phyloP scores from a whole-genome alignment of 2,888 invertebrate species.

The Drosophila meridiana region DNA sequence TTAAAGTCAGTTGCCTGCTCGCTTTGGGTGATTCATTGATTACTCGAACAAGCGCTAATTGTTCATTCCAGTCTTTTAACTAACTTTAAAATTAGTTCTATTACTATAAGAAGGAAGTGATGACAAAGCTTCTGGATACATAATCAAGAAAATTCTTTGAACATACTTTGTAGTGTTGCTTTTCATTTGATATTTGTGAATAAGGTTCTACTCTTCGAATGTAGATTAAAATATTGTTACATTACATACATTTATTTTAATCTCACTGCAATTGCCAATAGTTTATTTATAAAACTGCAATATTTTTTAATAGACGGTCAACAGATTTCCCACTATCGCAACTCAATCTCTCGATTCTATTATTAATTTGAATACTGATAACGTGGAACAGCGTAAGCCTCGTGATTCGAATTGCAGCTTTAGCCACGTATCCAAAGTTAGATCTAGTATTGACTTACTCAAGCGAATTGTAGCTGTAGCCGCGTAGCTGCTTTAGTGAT shows the following conservation, averaged over 20 bases:
- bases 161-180: neutral
- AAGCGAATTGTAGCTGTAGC: slow-evolving; percentile 65
- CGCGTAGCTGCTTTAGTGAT: slow-evolving; percentile 41
- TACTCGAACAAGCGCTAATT: neutral
- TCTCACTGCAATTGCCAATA: neutral
- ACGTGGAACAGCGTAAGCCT: slow-evolving; percentile 1
- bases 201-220: neutral
- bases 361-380: slow-evolving; percentile 22
- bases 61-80: too few relatives aligned
- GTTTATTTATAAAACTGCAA: slow-evolving; percentile 31
- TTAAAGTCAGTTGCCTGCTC: neutral
- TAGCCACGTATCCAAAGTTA: slow-evolving; percentile 29
- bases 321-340: neutral
- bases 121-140: neutral
- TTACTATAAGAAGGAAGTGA: neutral
- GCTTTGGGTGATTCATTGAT: neutral
- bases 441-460: slow-evolving; percentile 63
- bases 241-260: neutral
- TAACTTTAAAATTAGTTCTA: neutral
- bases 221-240: neutral
- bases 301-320: slow-evolving; percentile 19
- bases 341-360: slow-evolving; percentile 14
- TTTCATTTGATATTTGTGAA: neutral
- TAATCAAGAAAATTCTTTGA: neutral
- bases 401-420: slow-evolving; percentile 5